Evolutionary conservation across 1,140 invertebrate genomes (phyloP).

Genomic region (Nasonia giraulti): DNA sequence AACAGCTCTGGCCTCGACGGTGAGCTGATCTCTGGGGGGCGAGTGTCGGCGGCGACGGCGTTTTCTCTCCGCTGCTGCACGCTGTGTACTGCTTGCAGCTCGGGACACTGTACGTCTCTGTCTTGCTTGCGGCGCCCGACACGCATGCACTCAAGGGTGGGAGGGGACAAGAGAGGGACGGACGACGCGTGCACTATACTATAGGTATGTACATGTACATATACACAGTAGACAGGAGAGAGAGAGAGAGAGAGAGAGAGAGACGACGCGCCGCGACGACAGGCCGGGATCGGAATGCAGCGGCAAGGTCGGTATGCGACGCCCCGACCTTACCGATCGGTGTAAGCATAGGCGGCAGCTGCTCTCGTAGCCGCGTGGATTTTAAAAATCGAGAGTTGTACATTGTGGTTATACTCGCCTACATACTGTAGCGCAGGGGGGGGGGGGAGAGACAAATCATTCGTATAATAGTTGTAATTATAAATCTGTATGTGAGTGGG

Average conservation of each 20-base stretch:
- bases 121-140: background rate
- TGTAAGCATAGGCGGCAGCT: background rate
- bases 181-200: background rate
- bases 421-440: too few relatives aligned
- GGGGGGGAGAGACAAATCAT: too few relatives aligned
- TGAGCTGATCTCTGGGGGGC: too few relatives aligned
- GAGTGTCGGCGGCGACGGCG: slow-evolving; percentile 9
- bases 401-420: too few relatives aligned
- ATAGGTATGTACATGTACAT: too few relatives aligned
- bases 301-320: slow-evolving; percentile 40
- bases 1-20: background rate
- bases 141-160: background rate
- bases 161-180: background rate
- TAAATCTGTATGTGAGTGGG: too few relatives aligned
- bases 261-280: background rate
- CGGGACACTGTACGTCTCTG: background rate
- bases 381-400: background rate
- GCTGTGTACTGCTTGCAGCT: background rate
- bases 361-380: background rate
- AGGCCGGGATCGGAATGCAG: slow-evolving; percentile 20
- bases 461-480: too few relatives aligned
- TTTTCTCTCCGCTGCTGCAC: background rate
- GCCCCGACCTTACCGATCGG: slow-evolving; percentile 34
- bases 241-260: background rate
- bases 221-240: too few relatives aligned